Conservation (phyloP, 2,888 invertebrate species). For the Epinotia ramella region DNA sequence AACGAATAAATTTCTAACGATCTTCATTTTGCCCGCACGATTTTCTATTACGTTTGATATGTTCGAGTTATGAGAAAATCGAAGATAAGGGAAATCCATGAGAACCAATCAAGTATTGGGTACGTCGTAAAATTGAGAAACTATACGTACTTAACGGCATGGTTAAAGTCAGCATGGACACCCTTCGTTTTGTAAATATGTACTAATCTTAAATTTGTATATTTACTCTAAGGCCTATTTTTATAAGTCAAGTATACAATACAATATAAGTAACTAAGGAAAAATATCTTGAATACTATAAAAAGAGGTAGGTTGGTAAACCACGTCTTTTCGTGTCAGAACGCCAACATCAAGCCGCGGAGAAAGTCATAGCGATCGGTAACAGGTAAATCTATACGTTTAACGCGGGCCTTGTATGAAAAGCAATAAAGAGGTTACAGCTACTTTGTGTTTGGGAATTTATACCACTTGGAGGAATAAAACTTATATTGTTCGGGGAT, state of each 20-base stretch:
- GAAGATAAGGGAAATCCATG: slow-evolving; percentile 24
- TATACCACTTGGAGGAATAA: slow-evolving; percentile 83
- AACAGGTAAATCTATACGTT: slow-evolving; percentile 75
- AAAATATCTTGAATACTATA: not conserved
- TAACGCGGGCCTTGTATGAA: slow-evolving; percentile 77
- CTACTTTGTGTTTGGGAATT: slow-evolving; percentile 84
- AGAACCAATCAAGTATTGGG: slow-evolving; percentile 26
- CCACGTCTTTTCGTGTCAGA: not conserved
- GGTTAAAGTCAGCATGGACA: slow-evolving; percentile 15
- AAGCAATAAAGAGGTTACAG: slow-evolving; percentile 84
- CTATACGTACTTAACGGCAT: slow-evolving; percentile 13
- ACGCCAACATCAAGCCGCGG: slow-evolving; percentile 20
- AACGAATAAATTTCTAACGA: slow-evolving; percentile 47
- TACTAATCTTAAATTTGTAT: not conserved
- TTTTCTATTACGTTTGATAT: slow-evolving; percentile 44
- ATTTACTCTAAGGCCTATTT: not conserved
- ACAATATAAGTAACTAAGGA: not conserved
- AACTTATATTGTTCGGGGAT: slow-evolving; percentile 83
- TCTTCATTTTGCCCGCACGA: slow-evolving; percentile 44
- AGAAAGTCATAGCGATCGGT: slow-evolving; percentile 66
- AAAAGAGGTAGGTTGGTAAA: not conserved
- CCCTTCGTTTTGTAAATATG: not conserved
- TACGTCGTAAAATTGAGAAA: slow-evolving; percentile 29
- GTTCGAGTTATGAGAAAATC: slow-evolving; percentile 37
- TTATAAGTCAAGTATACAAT: not conserved